Conservation (phyloP, 2,888 invertebrate genomes). For the Dynastes grantii region DNA sequence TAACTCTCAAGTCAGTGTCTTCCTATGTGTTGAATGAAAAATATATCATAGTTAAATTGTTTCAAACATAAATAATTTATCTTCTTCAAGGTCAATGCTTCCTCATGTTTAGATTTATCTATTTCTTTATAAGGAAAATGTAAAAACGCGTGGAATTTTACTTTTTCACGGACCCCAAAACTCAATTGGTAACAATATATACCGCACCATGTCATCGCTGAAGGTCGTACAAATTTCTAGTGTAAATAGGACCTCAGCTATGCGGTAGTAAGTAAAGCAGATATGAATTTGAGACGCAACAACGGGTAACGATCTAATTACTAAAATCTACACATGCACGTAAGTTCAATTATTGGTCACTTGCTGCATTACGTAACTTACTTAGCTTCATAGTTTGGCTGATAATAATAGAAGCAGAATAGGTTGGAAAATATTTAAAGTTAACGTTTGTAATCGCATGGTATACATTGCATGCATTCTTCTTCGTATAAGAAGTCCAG, state of each 20-base stretch:
- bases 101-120: too few species aligned
- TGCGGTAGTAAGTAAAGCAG: constrained; percentile 10
- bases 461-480: not conserved
- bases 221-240: constrained; percentile 24
- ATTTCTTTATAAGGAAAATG: too few species aligned
- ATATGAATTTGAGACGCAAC: constrained; percentile 25
- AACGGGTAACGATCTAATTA: constrained; percentile 26
- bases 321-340: constrained; percentile 16
- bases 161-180: too few species aligned
- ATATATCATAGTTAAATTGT: too few species aligned
- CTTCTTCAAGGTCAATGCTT: too few species aligned
- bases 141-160: too few species aligned
- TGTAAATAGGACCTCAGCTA: constrained; percentile 19
- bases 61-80: too few species aligned
- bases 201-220: not conserved
- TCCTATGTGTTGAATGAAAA: too few species aligned
- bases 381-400: not conserved
- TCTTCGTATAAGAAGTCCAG: too few species aligned
- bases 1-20: too few species aligned
- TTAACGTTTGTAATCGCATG: not conserved
- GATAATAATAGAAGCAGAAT: constrained; percentile 17
- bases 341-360: constrained; percentile 3
- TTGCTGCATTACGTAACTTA: constrained; percentile 28
- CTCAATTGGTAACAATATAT: too few species aligned
- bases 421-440: constrained; percentile 6